Base-by-base conservation (phyloP, 1,140 invertebrate genomes). In the Drosophila equinoxialis region DNA sequence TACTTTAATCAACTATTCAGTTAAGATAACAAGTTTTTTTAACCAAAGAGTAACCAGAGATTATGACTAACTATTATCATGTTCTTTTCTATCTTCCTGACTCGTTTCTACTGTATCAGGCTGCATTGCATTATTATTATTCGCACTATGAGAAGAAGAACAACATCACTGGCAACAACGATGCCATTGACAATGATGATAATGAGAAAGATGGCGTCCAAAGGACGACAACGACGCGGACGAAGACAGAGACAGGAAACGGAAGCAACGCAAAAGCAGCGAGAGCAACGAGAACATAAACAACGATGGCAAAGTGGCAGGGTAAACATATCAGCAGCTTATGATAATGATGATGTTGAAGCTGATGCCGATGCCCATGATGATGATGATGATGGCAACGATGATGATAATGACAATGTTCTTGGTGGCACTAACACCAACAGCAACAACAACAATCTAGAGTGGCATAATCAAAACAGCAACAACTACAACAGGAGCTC, bases 251-350 rank as follows among this genome's bases (percentile, higher is more conserved):
- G 57, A 67, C 82, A 74, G 82, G 71, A 75, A 69, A 20, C 68
- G 74, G 68, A 81, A 62, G 57, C 35, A 55, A 37, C 42, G 54
- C 63, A 42, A 54, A 39, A 59, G 37, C 65, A 61, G 39, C 42
- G 65, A 65, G 64, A 64, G 55, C 78, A 48, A 42, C 41, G 65
- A 65, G 39, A 72, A 57, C 61, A 71, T 71, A 87, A 86, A 79
- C 83, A 89, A 74, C 71, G 39, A 59, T 51, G 65, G 23, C 71
- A 67, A 60, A 68, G 71, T 63, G 68, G 42, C 59, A 68, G 79
- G 37, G 55, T 66, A 83, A 79, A 86, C 84, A 83, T 89, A 89
- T 89, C 84, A 89, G 82, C 76, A 58, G 79, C 68, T 85, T 79
- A 79, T 71, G 60, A 69, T 64, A 60, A 58, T 62, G 48, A 66